phyloP scores from a whole-genome alignment of 2,797 vertebrate genomes.

The Rhadinocentrus ornatus region DNA sequence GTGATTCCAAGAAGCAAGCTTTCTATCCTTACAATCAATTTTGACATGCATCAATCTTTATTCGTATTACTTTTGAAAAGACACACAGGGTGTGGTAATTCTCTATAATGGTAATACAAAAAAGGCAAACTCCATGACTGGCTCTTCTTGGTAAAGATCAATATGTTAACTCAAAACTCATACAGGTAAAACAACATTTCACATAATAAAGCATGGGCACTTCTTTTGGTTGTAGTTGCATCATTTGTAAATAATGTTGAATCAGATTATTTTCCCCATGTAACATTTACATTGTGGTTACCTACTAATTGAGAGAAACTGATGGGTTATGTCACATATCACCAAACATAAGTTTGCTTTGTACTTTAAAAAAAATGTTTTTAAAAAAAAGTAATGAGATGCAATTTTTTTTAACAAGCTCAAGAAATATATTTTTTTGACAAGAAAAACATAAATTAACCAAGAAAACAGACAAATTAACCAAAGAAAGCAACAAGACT shows the following conservation, averaged over 20 bases:
- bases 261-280: neutral
- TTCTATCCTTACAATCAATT: neutral
- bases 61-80: constrained; percentile 9
- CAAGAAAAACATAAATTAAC: constrained; percentile 1
- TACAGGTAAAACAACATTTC: neutral
- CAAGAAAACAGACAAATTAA: neutral
- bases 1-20: neutral
- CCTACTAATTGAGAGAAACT: constrained; percentile 1
- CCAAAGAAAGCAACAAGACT: neutral
- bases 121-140: neutral
- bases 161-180: constrained; percentile 2
- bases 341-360: neutral
- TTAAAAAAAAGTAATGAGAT: neutral
- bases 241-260: neutral
- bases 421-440: neutral
- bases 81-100: neutral
- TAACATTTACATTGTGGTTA: neutral
- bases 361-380: neutral
- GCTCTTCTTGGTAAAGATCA: constrained; percentile 7
- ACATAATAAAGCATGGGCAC: neutral
- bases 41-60: neutral
- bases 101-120: neutral
- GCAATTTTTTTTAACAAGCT: neutral
- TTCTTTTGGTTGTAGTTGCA: constrained; percentile 20
- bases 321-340: neutral